Evolutionary conservation across 1,140 invertebrate species (phyloP), one percentile per base, ranked within the genome.

Genomic region (Harpegnathos saltator): DNA sequence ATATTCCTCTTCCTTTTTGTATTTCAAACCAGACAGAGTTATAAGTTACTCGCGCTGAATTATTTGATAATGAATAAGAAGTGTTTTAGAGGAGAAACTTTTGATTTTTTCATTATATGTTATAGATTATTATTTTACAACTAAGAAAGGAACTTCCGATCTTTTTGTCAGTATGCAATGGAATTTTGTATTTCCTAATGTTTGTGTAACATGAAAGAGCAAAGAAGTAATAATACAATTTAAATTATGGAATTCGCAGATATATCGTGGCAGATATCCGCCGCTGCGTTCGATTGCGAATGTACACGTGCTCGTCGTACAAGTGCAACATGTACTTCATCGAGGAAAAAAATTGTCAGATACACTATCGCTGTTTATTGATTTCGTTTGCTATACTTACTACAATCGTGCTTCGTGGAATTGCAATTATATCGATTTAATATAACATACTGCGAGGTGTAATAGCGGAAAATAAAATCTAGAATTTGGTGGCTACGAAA

Each of bases 331-430:
- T 56, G 22, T 69, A 38, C 17, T 19, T 80, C 15, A 29, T 71
- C 38, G 7, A 44, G 38, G 1, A 59, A 80, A n/a, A 78, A 33
- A 80, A 29, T 69, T 11, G 56, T 80, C 59, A 80, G 75, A 80
- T 80, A 80, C 56, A 65, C 7, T 80, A 80, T 80, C 75, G 24
- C 54, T 63, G 38, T 78, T 80, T 80, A 80, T 69, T 52, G 75
- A 80, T 80, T 80, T 29, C 22, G n/a, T 54, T 78, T 68, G 22
- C 63, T n/a, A n/a, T n/a, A n/a, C n/a, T 58, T 2, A 14, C 9
- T 52, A 22, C 15, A 48, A 69, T 71, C 14, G 38, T 11, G n/a
- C 22, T 80, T 80, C 65, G 14, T 58, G 69, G 65, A 71, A 80
- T 29, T 12, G 0, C n/a, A 29, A 17, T 38, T 66, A 56, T 62